phyloP scores from a whole-genome alignment of 2,888 invertebrate species.

The Brachypalpus laphriformis region DNA sequence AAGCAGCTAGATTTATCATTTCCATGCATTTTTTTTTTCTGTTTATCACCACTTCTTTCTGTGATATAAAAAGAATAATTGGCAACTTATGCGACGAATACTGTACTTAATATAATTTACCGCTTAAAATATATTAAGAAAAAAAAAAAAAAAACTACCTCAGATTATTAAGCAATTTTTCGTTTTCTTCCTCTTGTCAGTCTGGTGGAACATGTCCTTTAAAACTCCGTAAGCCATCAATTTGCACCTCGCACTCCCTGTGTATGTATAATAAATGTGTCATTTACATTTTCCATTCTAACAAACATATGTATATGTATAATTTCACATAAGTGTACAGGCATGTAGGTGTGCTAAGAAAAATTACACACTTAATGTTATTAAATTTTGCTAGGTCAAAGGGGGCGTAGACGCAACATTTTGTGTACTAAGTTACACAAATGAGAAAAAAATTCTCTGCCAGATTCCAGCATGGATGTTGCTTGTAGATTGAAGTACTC shows the following conservation, averaged over 20 bases:
- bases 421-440: not conserved
- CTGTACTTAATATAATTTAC: slow-evolving; percentile 35
- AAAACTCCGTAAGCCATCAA: slow-evolving; percentile 34
- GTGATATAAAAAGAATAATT: slow-evolving; percentile 30
- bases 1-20: slow-evolving; percentile 9
- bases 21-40: not conserved
- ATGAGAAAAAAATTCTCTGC: not conserved
- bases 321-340: not conserved
- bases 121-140: slow-evolving; percentile 3
- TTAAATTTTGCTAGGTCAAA: slow-evolving; percentile 41
- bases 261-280: slow-evolving; percentile 2
- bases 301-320: not conserved
- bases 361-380: slow-evolving; percentile 47
- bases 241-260: not conserved
- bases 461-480: not conserved
- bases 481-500: not conserved
- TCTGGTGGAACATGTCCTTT: slow-evolving; percentile 13
- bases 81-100: slow-evolving; percentile 34
- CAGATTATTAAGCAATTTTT: slow-evolving; percentile 6
- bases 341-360: slow-evolving; percentile 16
- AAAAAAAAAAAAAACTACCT: slow-evolving; percentile 6
- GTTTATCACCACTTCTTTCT: not conserved
- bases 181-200: not conserved
- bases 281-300: slow-evolving; percentile 42
- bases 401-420: not conserved